Evolutionary conservation across 2,113 vertebrate genomes (phyloP), one percentile per base, ranked within the genome.

Genomic region (Crotophaga sulcirostris): DNA sequence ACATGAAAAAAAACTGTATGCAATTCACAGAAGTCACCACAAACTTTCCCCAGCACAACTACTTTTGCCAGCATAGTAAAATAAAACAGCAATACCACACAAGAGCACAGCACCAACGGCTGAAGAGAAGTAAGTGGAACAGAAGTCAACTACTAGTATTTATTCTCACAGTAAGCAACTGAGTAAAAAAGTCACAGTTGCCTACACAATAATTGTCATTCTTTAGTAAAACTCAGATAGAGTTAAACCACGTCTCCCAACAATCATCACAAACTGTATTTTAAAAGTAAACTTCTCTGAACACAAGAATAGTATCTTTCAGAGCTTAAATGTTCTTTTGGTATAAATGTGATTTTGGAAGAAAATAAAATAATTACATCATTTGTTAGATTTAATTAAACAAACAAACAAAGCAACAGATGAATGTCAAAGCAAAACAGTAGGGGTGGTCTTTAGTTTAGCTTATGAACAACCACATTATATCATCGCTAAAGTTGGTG

Each of bases 401-500:
- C 8, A 49, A 84, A 52, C 31, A 85, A 51, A 70, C 7, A 78
- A 76, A 70, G 51, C 13, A 80, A 83, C 16, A 58, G 76, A 72
- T 40, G 74, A 58, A 91, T 19, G 23, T 67, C 40, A 88, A 93
- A 96, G 31, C 21, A 84, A 58, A 54, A 58, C 36, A 78, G 52
- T 42, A 72, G 13, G 31, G 52, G 56, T 94, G 79, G 79, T 75
- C 92, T 90, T 84, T 3, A 12, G 64, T 55, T 95, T 77, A 70
- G 64, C 49, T 93, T 94, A 84, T 60, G 76, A 81, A 44, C 66
- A 14, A 78, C 13, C 49, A 82, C 56, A 55, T 62, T 47, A 42
- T 63, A 80, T 70, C 28, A 80, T 21, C 1, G 0, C 56, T 84
- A 16, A 59, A 77, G 42, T n/a, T 9, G 2, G 16, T 54, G 68